These are phyloP conservation scores for Panthera tigris DNA, from an alignment of 2,113 vertebrate genomes.

Conservation along the genomic window DNA sequence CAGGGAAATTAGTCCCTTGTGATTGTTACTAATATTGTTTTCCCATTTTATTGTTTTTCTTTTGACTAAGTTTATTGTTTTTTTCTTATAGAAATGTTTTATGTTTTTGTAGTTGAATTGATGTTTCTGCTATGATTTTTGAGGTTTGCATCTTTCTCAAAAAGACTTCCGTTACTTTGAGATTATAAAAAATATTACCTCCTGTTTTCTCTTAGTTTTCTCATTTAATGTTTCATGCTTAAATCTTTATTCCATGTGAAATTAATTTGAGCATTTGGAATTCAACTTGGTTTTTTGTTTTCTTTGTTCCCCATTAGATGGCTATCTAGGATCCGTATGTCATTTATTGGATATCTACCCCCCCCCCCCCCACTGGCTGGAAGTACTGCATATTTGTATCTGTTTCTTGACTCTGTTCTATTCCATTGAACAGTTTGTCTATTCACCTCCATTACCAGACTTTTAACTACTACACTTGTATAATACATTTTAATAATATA, in stretches of 20 bases:
- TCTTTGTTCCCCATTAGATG: not conserved
- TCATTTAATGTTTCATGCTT: not conserved
- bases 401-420: not conserved
- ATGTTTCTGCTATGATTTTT: not conserved
- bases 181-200: not conserved
- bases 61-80: not conserved
- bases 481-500: constrained; percentile 3
- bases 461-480: not conserved
- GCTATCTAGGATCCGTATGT: not conserved
- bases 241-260: constrained; percentile 27
- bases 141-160: not conserved
- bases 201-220: not conserved
- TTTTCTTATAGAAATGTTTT: constrained; percentile 11
- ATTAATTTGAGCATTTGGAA: constrained; percentile 27
- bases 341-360: not conserved
- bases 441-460: not conserved
- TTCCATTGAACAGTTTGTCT: not conserved
- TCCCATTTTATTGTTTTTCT: not conserved
- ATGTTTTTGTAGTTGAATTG: not conserved
- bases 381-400: not conserved
- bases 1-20: not conserved
- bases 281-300: not conserved
- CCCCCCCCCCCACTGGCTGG: not conserved
- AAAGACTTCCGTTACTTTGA: not conserved
- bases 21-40: constrained; percentile 8